Percentiles rank a stretch among this genome's conserved stretches.
phyloP scores from a whole-genome alignment of 2,113 vertebrate genomes.

The Cyanoramphus novaezelandiae region DNA sequence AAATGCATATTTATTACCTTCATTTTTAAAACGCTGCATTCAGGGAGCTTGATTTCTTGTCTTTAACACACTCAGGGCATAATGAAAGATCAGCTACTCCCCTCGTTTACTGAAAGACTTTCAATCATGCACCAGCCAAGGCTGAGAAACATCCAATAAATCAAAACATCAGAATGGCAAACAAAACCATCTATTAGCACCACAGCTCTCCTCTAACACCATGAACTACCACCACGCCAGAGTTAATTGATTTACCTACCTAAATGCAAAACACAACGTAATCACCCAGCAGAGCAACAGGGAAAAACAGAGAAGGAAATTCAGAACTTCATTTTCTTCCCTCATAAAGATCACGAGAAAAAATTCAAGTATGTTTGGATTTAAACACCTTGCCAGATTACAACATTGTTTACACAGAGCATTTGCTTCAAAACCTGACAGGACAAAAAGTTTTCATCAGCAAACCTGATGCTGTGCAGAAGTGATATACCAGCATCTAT shows the following conservation, averaged over 20 bases:
- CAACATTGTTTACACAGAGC: not conserved
- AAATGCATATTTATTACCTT: not conserved
- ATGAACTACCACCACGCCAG: conserved; percentile 7
- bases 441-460: conserved; percentile 24
- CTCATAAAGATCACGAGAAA: not conserved
- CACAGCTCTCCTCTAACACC: not conserved
- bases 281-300: conserved; percentile 26
- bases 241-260: conserved; percentile 23
- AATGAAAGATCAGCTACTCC: not conserved
- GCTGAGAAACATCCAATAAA: conserved; percentile 16
- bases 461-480: not conserved
- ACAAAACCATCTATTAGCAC: conserved; percentile 7
- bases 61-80: not conserved
- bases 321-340: not conserved
- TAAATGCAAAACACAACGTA: not conserved
- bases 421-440: not conserved
- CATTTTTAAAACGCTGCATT: not conserved
- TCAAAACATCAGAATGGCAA: not conserved
- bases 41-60: not conserved
- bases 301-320: conserved; percentile 16
- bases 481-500: not conserved
- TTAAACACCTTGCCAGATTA: not conserved
- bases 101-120: not conserved
- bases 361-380: not conserved
- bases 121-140: not conserved